phyloP scores from a whole-genome alignment of 1,140 invertebrate genomes.

The Drosophila funebris region DNA sequence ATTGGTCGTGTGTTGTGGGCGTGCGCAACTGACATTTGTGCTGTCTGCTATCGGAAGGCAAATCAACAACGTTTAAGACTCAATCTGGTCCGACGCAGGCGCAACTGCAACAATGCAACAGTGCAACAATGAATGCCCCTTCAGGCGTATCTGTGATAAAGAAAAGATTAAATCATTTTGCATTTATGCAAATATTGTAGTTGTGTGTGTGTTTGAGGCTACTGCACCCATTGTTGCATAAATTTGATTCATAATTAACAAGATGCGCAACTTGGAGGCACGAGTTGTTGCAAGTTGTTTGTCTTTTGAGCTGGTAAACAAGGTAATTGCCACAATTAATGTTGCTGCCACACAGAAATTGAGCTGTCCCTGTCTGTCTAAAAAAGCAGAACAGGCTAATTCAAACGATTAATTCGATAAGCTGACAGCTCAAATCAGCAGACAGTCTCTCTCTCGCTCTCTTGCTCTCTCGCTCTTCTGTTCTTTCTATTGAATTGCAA shows the following conservation, averaged over 20 bases:
- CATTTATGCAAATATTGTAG: constrained; percentile 5
- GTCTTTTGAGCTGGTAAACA: constrained; percentile 55
- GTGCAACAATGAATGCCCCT: too few relatives aligned
- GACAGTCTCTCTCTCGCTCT: constrained; percentile 14
- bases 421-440: constrained; percentile 65
- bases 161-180: constrained; percentile 39
- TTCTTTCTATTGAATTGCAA: neutral
- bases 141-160: constrained; percentile 21
- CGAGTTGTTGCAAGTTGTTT: constrained; percentile 32
- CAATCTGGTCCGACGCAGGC: constrained; percentile 14
- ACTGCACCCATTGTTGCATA: constrained; percentile 73
- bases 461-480: neutral
- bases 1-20: constrained; percentile 72
- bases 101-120: constrained; percentile 1
- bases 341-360: constrained; percentile 49
- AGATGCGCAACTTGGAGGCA: constrained; percentile 42
- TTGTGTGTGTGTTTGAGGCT: constrained; percentile 16
- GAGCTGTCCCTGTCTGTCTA: constrained; percentile 54
- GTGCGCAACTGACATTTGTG: constrained; percentile 71
- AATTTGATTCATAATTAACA: constrained; percentile 80
- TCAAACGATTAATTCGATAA: constrained; percentile 80
- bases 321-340: constrained; percentile 76
- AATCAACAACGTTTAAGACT: constrained; percentile 65
- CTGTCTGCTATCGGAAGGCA: constrained; percentile 54
- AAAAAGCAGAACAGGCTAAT: constrained; percentile 54